Base-by-base conservation (phyloP, 2,797 vertebrate genomes). In the Thalassophryne amazonica region DNA sequence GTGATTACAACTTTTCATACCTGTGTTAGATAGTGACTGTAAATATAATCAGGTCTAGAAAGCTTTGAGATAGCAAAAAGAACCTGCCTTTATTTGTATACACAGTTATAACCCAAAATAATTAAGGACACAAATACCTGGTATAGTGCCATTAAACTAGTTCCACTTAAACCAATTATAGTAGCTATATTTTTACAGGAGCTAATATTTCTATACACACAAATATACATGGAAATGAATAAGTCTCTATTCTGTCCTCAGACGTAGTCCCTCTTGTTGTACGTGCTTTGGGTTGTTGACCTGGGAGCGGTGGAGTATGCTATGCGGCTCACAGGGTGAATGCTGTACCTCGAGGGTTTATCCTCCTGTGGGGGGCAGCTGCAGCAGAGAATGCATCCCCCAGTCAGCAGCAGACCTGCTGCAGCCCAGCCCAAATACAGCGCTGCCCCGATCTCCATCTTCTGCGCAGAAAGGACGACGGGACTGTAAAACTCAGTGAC, bases 371-470 rank as follows among this genome's bases (percentile, higher is more conserved):
- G 95, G 12, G 95, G 95, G 52, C 95, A 98, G 22, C 93, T 93
- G 59, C 94, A 95, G 80, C 96, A 98, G 19, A 97, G 93, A 78
- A 98, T 89, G 13, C 78, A 79, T 1, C 95, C 96, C 21, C 95
- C 96, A 0, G 93, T 60, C 30, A 94, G 36, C 31, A 93, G 85
- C 58, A 98, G 75, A 0, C 86, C 89, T 0, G 94, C 65, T 0
- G 94, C 93, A 0, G 93, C 93, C 95, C 95, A 98, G 46, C 96
- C 96, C 22, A 97, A 58, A 25, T 97, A 98, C 79, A 98, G 80
- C 0, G 89, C 89, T 0, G 92, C 81, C 3, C 95, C 96, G 23
- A 98, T 91, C 85, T 98, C 96, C 64, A 95, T 92, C 79, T 97
- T 98, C 89, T 91, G 91, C 0, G 90, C 20, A 0, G 88, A 57